Conservation (phyloP, 2,113 vertebrate genomes). For the Cyprinodon tularosa region DNA sequence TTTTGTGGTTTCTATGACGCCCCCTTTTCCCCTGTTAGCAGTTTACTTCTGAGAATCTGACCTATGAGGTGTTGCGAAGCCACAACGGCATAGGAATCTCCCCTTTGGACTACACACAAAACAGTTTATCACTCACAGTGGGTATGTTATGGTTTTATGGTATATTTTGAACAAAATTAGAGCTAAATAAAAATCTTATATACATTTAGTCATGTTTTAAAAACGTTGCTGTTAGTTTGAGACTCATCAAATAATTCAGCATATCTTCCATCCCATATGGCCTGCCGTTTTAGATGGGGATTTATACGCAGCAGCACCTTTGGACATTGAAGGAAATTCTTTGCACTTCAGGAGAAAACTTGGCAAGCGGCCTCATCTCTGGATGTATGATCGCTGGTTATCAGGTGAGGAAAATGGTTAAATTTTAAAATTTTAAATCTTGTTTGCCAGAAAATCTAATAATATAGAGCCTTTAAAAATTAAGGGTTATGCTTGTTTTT, state of each 20-base stretch:
- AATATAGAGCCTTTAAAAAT: not conserved
- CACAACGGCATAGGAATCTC: conserved; percentile 71
- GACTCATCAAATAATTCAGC: conserved; percentile 19
- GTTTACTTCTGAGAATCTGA: conserved; percentile 51
- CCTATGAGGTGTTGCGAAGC: conserved; percentile 28
- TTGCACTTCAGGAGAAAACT: conserved; percentile 77
- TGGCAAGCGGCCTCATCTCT: conserved; percentile 64
- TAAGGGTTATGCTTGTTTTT: too few species aligned
- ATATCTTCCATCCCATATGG: not conserved
- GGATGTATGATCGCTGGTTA: conserved; percentile 79
- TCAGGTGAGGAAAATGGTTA: conserved; percentile 61
- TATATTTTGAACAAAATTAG: conserved; percentile 12
- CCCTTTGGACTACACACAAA: conserved; percentile 68
- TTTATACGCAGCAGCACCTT: conserved; percentile 76
- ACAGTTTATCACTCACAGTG: conserved; percentile 70
- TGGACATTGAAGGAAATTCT: conserved; percentile 63
- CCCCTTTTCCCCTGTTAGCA: conserved; percentile 23
- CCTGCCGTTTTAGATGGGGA: conserved; percentile 71
- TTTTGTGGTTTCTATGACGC: not conserved
- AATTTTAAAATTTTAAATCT: too few species aligned
- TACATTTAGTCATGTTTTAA: conserved; percentile 8
- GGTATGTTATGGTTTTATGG: conserved; percentile 62
- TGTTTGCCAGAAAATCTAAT: not conserved
- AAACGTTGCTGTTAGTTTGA: not conserved
- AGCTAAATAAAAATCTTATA: not conserved